phyloP scores from a whole-genome alignment of 2,888 invertebrate species.

The Miltochrista miniata region DNA sequence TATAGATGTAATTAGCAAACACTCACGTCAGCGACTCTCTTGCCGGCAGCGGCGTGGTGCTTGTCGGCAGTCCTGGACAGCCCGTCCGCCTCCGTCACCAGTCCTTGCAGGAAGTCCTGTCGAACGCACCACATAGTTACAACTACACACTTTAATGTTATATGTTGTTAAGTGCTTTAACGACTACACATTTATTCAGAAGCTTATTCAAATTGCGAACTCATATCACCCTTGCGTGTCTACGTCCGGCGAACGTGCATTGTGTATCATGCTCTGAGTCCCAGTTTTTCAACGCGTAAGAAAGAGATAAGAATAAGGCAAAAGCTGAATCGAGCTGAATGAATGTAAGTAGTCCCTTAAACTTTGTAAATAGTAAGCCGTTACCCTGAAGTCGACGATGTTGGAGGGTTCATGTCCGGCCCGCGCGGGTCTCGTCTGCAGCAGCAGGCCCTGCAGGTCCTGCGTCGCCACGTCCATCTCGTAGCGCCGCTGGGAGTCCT shows the following conservation, averaged over 20 bases:
- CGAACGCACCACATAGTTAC: background rate
- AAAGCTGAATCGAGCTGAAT: no score
- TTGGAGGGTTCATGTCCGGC: constrained; percentile 45
- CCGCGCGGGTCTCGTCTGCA: constrained; percentile 50
- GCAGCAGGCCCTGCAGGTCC: constrained; percentile 55
- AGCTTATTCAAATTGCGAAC: no score
- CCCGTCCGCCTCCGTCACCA: constrained; percentile 48
- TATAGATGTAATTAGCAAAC: background rate
- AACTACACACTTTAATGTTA: background rate
- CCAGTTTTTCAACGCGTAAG: no score
- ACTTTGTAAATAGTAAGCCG: no score
- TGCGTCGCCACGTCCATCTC: constrained; percentile 60
- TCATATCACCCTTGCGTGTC: no score
- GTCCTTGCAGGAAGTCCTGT: constrained; percentile 64
- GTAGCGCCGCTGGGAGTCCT: constrained; percentile 54
- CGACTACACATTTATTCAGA: no score
- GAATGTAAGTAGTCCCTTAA: no score
- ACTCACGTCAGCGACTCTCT: constrained; percentile 44
- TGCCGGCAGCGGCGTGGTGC: constrained; percentile 30
- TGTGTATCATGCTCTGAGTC: no score
- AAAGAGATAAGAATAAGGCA: no score
- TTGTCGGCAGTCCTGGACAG: constrained; percentile 36
- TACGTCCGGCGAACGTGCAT: no score
- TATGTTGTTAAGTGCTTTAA: no score
- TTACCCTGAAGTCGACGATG: constrained; percentile 68